Conservation (phyloP, 1,140 invertebrate species). For the Battus philenor region DNA sequence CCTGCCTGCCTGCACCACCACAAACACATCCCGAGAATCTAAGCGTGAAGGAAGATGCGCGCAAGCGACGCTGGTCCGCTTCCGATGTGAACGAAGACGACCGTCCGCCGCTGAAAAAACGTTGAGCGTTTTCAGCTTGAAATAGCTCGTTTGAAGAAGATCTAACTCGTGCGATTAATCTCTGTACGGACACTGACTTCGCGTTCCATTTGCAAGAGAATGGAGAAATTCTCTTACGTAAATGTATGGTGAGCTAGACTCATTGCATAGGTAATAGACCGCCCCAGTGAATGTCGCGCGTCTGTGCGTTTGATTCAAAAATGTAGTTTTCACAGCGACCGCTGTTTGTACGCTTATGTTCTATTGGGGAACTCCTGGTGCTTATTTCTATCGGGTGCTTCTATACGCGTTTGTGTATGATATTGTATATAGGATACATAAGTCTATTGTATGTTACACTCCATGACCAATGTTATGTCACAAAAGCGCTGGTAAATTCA, state of each 20-base stretch:
- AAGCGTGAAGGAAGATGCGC: conserved; percentile 71
- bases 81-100: conserved; percentile 78
- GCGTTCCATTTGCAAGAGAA: not conserved
- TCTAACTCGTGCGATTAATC: conserved; percentile 18
- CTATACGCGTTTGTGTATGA: conserved; percentile 66
- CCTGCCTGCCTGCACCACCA: conserved; percentile 40
- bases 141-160: conserved; percentile 21
- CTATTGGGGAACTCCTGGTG: conserved; percentile 71
- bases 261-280: conserved; percentile 24
- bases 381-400: conserved; percentile 74
- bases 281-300: conserved; percentile 51
- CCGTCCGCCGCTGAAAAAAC: conserved; percentile 57
- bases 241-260: conserved; percentile 17
- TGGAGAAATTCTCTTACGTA: conserved; percentile 10
- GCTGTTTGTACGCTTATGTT: conserved; percentile 62
- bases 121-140: conserved; percentile 35
- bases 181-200: not conserved
- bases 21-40: conserved; percentile 72
- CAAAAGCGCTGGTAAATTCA: conserved; percentile 11
- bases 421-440: conserved; percentile 69
- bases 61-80: conserved; percentile 81
- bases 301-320: conserved; percentile 24
- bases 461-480: conserved; percentile 22
- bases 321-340: conserved; percentile 43
- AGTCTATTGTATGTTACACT: conserved; percentile 47